Conservation (phyloP, 2,888 invertebrate species). For the Geotrupes spiniger region DNA sequence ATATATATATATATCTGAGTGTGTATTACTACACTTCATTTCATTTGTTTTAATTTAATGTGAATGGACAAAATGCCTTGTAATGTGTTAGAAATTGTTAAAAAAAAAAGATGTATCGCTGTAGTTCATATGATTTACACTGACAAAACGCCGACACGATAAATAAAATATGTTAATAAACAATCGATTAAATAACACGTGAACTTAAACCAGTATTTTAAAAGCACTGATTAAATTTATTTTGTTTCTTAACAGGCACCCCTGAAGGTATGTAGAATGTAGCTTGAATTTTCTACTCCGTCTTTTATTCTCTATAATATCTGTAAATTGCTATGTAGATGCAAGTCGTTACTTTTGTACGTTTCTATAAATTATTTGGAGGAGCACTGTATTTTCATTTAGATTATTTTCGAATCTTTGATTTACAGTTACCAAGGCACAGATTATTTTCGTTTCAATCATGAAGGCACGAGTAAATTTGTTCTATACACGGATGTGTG, state of each 20-base stretch:
- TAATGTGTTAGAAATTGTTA: neutral
- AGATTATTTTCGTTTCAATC: neutral
- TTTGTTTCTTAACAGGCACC: conserved; percentile 48
- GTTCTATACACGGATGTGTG: too few relatives aligned
- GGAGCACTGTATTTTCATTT: conserved; percentile 1
- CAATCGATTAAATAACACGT: conserved; percentile 12
- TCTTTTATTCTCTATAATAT: neutral
- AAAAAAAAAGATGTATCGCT: neutral
- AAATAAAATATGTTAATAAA: conserved; percentile 13
- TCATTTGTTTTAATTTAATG: neutral
- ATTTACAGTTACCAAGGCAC: neutral
- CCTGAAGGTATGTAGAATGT: conserved; percentile 49
- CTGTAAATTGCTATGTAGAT: conserved; percentile 1
- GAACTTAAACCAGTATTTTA: conserved; percentile 18
- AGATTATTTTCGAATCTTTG: neutral
- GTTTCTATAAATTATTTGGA: neutral
- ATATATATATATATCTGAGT: neutral
- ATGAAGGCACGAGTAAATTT: too few relatives aligned
- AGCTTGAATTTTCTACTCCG: conserved; percentile 5
- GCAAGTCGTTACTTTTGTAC: neutral
- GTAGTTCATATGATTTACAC: neutral
- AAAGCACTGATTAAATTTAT: conserved; percentile 35
- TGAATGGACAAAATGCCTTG: neutral
- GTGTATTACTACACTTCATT: too few relatives aligned
- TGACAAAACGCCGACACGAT: conserved; percentile 9